phyloP scores from a whole-genome alignment of 2,113 vertebrate species.

The Nothocercus nigrocapillus region DNA sequence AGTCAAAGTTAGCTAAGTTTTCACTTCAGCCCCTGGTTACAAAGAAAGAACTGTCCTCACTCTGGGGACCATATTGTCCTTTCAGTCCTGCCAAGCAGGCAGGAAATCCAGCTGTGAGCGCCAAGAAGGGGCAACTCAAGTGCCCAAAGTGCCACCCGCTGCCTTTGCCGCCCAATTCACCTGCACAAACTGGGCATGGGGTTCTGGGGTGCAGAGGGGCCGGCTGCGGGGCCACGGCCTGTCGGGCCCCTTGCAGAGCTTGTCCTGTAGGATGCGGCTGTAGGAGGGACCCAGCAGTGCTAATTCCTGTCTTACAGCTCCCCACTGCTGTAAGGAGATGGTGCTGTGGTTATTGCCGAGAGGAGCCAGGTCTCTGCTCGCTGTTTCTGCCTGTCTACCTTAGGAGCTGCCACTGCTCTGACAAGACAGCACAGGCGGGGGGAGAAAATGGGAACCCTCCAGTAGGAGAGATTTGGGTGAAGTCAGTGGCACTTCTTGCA shows the following conservation, averaged over 20 bases:
- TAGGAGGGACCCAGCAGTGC: neutral
- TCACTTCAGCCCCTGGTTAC: neutral
- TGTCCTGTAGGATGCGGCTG: neutral
- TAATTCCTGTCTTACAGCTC: neutral
- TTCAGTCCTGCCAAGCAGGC: neutral
- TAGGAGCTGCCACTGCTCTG: neutral
- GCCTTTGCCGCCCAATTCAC: neutral
- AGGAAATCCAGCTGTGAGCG: neutral
- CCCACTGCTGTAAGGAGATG: neutral
- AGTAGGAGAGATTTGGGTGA: neutral
- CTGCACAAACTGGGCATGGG: neutral
- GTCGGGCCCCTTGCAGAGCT: neutral
- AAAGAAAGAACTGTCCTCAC: neutral
- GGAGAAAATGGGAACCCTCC: neutral
- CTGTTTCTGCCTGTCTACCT: neutral
- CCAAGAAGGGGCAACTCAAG: neutral
- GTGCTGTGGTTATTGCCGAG: neutral
- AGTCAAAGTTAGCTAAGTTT: no score
- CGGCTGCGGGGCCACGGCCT: neutral
- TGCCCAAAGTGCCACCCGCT: neutral
- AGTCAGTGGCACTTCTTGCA: neutral
- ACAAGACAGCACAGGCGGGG: neutral
- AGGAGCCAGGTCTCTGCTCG: neutral
- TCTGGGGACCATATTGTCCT: neutral
- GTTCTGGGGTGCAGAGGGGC: neutral